These are phyloP conservation scores for Zalophus californianus DNA, from an alignment of 2,797 vertebrate genomes.

Conservation along the genomic window DNA sequence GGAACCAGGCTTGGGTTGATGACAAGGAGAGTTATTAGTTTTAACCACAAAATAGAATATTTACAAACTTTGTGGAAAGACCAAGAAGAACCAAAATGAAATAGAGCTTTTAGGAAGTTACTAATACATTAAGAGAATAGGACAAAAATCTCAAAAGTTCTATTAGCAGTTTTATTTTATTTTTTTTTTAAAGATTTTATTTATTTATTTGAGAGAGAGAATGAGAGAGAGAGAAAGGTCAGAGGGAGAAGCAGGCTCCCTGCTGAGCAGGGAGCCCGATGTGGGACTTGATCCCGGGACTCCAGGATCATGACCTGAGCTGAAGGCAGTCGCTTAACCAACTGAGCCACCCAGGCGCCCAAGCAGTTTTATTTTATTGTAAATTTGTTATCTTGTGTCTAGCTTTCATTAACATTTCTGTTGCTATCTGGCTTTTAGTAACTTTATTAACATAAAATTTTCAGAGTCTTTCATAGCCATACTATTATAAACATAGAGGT, in stretches of 20 bases:
- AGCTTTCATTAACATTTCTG: not conserved
- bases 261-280: too few relatives aligned
- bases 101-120: conserved; percentile 28
- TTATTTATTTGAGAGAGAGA: too few relatives aligned
- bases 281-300: too few relatives aligned
- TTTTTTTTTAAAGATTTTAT: too few relatives aligned
- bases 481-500: not conserved
- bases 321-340: too few relatives aligned
- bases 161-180: conserved; percentile 6
- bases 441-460: not conserved
- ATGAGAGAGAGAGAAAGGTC: too few relatives aligned
- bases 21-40: conserved; percentile 61
- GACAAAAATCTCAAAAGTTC: not conserved
- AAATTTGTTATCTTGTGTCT: conserved; percentile 11
- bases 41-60: conserved; percentile 68
- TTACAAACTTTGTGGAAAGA: conserved; percentile 48
- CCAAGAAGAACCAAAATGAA: conserved; percentile 66
- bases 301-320: too few relatives aligned
- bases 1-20: conserved; percentile 35
- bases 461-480: not conserved
- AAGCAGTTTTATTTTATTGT: conserved; percentile 32
- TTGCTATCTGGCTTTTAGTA: not conserved
- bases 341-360: too few relatives aligned
- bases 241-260: too few relatives aligned
- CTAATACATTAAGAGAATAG: not conserved